A percentile compares a stretch with the other conserved stretches of the same genome.
These are phyloP conservation scores for Diceros bicornis DNA, from an alignment of 2,797 vertebrate species.

Conservation along the genomic window DNA sequence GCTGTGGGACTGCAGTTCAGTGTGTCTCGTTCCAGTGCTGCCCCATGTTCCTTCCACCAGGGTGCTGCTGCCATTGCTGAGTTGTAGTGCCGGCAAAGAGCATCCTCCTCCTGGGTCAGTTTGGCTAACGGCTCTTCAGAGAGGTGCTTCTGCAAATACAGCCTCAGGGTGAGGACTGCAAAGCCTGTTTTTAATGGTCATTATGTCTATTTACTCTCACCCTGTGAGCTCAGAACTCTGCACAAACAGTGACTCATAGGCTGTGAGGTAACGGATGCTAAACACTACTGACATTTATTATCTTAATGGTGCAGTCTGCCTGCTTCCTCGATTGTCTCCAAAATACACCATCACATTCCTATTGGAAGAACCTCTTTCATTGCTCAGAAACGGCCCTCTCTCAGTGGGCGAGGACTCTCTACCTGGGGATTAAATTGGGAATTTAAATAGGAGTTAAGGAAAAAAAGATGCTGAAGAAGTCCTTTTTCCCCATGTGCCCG, in stretches of 20 bases:
- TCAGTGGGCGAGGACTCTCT: not conserved
- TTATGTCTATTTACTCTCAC: slow-evolving; percentile 56
- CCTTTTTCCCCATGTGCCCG: not conserved
- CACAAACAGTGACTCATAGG: not conserved
- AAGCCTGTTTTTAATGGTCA: not conserved
- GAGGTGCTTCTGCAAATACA: not conserved
- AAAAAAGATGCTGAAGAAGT: not conserved
- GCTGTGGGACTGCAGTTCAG: not conserved
- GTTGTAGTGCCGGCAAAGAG: not conserved
- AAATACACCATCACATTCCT: not conserved
- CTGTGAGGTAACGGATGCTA: not conserved
- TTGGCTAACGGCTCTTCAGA: slow-evolving; percentile 8
- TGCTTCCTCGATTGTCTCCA: not conserved
- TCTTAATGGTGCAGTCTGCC: not conserved
- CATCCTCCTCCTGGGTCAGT: not conserved
- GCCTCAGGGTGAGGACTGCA: not conserved
- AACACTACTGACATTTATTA: not conserved
- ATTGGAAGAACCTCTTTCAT: not conserved
- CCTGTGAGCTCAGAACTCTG: slow-evolving; percentile 36
- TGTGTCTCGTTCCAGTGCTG: not conserved
- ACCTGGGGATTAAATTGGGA: not conserved
- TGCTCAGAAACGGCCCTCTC: not conserved
- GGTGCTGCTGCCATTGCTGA: not conserved
- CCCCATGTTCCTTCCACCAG: not conserved
- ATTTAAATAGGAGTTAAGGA: not conserved